These are phyloP conservation scores for Bradypodion ventrale DNA, from an alignment of 2,797 vertebrate species.

Conservation along the genomic window DNA sequence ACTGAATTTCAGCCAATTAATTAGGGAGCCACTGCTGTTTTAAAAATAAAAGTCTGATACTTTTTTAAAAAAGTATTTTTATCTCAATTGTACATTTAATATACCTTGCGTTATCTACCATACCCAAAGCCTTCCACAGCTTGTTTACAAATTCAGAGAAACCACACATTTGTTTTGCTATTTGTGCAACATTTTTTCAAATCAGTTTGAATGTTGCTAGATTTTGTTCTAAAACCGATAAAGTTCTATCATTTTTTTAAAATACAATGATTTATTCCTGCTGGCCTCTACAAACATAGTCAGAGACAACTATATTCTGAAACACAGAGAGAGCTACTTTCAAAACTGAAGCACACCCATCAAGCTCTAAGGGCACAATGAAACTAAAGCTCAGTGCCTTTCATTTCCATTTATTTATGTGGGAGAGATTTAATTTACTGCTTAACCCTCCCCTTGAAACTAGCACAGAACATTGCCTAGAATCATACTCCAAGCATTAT, in stretches of 20 bases:
- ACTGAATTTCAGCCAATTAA: no score
- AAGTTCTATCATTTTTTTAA: background rate
- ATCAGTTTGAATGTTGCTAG: background rate
- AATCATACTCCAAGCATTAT: background rate
- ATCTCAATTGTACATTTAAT: slow-evolving; percentile 14
- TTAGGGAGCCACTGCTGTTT: background rate
- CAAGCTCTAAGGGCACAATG: slow-evolving; percentile 25
- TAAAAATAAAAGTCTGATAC: background rate
- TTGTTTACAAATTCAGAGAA: background rate
- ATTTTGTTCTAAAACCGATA: background rate
- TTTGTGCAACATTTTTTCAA: background rate
- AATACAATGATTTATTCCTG: background rate
- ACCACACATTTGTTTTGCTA: background rate
- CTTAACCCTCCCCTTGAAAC: background rate
- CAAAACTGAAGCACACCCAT: slow-evolving; percentile 25
- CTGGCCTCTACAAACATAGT: background rate
- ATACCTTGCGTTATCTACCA: background rate
- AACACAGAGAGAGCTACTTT: background rate
- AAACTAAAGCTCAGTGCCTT: background rate
- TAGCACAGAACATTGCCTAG: background rate
- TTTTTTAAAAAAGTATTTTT: background rate
- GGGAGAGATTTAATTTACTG: background rate
- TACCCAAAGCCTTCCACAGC: background rate
- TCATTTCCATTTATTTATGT: background rate
- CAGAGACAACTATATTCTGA: background rate